Evolutionary conservation across 1,140 invertebrate genomes (phyloP), one percentile per base, ranked within the genome.

Genomic region (Drosophila dunni): DNA sequence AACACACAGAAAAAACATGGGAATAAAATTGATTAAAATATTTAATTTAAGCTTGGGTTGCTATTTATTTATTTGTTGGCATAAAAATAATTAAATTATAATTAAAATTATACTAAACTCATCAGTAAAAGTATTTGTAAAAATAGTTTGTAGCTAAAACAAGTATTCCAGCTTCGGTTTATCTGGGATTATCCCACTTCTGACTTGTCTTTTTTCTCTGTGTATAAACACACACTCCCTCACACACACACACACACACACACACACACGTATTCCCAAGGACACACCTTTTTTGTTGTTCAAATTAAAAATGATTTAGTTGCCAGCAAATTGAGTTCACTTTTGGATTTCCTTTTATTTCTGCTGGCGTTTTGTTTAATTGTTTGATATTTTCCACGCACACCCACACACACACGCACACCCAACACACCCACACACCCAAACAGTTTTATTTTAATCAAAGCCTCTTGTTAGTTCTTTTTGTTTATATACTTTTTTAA

Each of bases 251-350:
- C 7, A 68, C 1, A 45, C 50, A 65, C 15, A 33, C 4, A 50
- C n/a, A 42, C 44, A 48, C 17, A 66, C n/a, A 50, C n/a, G 36
- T 29, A 29, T 29, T 29, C 24, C 24, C 24, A 29, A 29, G 24
- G 36, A n/a, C 3, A 57, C 15, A 57, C 36, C 7, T 45, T 68
- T 29, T 61, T 78, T 79, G 75, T 88, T 89, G 79, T 56, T 65
- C 77, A 88, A 88, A 88, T 88, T 88, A 88, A 88, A 88, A 88
- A 88, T 88, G 84, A 89, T 88, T 88, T 88, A 88, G 77, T 80
- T 88, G 84, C 80, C 62, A 88, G 84, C 76, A 88, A 88, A 88
- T 88, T 88, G 83, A 88, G 83, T 88, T 88, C 84, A 80, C 62
- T 78, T 29, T 78, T 74, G 64, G 58, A 78, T 81, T 80, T 71